A percentile compares a stretch with the other conserved stretches of the same genome.
phyloP scores from a whole-genome alignment of 2,888 invertebrate species.

The Rhagium mordax region DNA sequence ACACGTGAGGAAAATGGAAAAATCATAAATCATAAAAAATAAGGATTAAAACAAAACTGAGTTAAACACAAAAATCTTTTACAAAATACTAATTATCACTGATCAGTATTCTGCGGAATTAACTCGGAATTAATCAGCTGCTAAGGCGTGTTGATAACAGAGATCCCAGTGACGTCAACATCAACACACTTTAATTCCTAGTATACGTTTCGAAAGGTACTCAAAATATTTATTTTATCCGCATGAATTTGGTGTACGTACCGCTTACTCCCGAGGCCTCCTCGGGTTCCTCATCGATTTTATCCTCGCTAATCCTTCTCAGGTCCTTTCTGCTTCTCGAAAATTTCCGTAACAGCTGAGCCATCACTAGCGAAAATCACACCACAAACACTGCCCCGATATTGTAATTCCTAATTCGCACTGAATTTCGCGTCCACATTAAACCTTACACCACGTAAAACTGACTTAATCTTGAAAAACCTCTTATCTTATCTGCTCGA shows the following conservation, averaged over 20 bases:
- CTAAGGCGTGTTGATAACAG: neutral
- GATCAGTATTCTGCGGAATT: neutral
- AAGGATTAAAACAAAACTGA: too few species aligned
- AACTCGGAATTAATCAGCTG: neutral
- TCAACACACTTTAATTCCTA: neutral
- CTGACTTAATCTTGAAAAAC: slow-evolving; percentile 15
- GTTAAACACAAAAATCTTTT: neutral
- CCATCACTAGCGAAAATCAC: slow-evolving; percentile 41
- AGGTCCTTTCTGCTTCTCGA: slow-evolving; percentile 52
- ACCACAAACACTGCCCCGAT: slow-evolving; percentile 3
- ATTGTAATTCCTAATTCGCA: neutral
- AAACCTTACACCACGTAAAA: slow-evolving; percentile 12
- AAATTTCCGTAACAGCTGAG: slow-evolving; percentile 50
- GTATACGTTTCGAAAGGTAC: neutral
- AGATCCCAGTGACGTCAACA: neutral
- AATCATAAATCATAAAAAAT: too few species aligned
- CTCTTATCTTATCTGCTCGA: slow-evolving; percentile 11
- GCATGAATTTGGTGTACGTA: slow-evolving; percentile 20
- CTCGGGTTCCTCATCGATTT: slow-evolving; percentile 42
- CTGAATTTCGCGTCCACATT: slow-evolving; percentile 30
- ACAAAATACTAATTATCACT: too few species aligned
- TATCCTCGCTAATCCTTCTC: slow-evolving; percentile 45
- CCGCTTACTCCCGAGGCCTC: slow-evolving; percentile 16
- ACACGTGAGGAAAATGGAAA: too few species aligned
- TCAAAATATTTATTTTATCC: slow-evolving; percentile 18